These are phyloP conservation scores for Drosophila truncata DNA, from an alignment of 1,140 invertebrate genomes.

Conservation along the genomic window DNA sequence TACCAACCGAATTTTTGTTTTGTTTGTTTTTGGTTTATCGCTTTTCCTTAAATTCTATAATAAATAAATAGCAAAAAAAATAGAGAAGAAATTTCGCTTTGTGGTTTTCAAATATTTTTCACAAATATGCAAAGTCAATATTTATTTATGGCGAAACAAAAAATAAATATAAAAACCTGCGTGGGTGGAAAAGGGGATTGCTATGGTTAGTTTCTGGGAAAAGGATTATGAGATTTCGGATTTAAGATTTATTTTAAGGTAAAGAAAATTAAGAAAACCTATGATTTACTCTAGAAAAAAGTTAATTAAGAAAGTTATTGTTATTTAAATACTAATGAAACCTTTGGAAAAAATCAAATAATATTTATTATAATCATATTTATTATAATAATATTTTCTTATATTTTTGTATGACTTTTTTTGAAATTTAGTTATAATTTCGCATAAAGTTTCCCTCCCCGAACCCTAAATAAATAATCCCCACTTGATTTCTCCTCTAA, in stretches of 20 bases:
- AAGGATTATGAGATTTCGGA: background rate
- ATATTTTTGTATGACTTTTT: too few relatives aligned
- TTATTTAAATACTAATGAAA: too few relatives aligned
- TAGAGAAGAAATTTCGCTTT: background rate
- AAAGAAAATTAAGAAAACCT: background rate
- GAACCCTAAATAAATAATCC: background rate
- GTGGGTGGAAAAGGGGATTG: constrained; percentile 4
- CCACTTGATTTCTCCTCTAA: constrained; percentile 16
- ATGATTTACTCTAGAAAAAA: background rate
- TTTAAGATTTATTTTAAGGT: background rate
- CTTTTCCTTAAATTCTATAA: constrained; percentile 29
- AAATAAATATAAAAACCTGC: constrained; percentile 25
- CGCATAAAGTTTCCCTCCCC: background rate
- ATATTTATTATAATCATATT: too few relatives aligned
- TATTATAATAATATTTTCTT: background rate
- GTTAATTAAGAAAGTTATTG: background rate
- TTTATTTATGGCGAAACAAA: constrained; percentile 27
- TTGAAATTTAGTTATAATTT: background rate
- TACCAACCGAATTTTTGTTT: constrained; percentile 49
- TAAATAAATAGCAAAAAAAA: constrained; percentile 56
- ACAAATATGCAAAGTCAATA: constrained; percentile 71
- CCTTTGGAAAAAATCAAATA: too few relatives aligned
- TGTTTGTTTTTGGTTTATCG: constrained; percentile 65
- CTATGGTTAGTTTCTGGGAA: constrained; percentile 24
- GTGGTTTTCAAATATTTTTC: constrained; percentile 55